A percentile compares a stretch with the other conserved stretches of the same genome.
Evolutionary conservation across 2,888 invertebrate genomes (phyloP).

Genomic region (Mythimna lalbum): DNA sequence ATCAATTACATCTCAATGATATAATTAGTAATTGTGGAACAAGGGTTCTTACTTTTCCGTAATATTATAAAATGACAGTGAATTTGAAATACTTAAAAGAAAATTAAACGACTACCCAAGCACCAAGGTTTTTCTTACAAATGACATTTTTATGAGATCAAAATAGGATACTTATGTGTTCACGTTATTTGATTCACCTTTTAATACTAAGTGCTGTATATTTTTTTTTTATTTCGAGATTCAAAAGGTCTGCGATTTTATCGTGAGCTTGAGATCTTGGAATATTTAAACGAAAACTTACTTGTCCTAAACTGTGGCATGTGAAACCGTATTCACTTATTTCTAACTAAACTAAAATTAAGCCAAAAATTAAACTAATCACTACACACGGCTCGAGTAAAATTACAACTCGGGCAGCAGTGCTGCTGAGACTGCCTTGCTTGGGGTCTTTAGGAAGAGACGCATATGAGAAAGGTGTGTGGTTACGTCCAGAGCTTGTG

Average conservation of each 20-base stretch:
- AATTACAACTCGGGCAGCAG: neutral
- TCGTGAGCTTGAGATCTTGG: conserved; percentile 72
- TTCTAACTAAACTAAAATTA: conserved; percentile 68
- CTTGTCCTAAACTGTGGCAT: conserved; percentile 57
- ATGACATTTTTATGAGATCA: conserved; percentile 81
- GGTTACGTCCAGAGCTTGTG: conserved; percentile 24
- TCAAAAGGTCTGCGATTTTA: conserved; percentile 59
- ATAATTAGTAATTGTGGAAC: conserved; percentile 29
- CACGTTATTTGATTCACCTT: conserved; percentile 50
- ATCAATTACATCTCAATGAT: conserved; percentile 31
- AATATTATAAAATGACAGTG: conserved; percentile 32
- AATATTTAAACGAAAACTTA: conserved; percentile 61
- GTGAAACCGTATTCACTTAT: conserved; percentile 71
- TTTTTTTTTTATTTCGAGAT: conserved; percentile 57
- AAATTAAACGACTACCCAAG: conserved; percentile 78
- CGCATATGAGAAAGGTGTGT: neutral
- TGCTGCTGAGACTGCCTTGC: neutral
- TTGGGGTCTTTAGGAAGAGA: neutral
- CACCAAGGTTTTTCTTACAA: conserved; percentile 75
- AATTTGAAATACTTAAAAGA: conserved; percentile 56
- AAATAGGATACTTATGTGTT: conserved; percentile 75
- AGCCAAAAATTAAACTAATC: conserved; percentile 53
- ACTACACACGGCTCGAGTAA: conserved; percentile 42
- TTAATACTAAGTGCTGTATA: conserved; percentile 46
- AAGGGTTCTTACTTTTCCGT: conserved; percentile 25